Percentiles rank a stretch among this genome's conserved stretches.
These are phyloP conservation scores for Scrobipalpa atriplicella DNA, from an alignment of 2,888 invertebrate genomes.

Conservation along the genomic window DNA sequence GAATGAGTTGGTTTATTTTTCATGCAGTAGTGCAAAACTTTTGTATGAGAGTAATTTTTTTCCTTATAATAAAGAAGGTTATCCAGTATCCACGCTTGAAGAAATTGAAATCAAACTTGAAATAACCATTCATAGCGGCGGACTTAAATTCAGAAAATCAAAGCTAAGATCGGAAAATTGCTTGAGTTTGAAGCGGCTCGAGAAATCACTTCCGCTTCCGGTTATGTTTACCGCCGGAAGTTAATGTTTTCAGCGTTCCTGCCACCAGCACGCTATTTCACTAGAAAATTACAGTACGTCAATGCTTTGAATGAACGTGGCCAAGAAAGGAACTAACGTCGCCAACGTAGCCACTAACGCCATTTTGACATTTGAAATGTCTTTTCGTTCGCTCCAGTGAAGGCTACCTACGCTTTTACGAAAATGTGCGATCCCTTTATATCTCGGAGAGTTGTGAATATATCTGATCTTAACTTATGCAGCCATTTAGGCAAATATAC, in stretches of 20 bases:
- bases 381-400: no score
- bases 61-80: not conserved
- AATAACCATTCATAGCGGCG: not conserved
- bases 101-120: not conserved
- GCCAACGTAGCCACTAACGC: no score
- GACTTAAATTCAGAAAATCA: slow-evolving; percentile 14
- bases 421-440: no score
- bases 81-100: not conserved
- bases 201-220: slow-evolving; percentile 47
- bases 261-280: slow-evolving; percentile 51
- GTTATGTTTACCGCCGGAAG: slow-evolving; percentile 47
- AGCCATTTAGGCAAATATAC: no score
- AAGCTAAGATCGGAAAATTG: slow-evolving; percentile 10
- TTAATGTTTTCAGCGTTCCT: slow-evolving; percentile 45
- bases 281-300: not conserved
- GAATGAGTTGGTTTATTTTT: no score
- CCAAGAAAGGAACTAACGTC: no score
- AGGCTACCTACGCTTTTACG: no score
- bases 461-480: no score
- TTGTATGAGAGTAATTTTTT: no score
- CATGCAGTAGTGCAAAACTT: no score
- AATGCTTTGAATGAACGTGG: not conserved
- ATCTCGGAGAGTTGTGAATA: no score
- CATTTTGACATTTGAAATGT: no score
- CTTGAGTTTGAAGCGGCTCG: slow-evolving; percentile 47